These are phyloP conservation scores for Lagorchestes hirsutus DNA, from an alignment of 2,797 vertebrate genomes.

Conservation along the genomic window DNA sequence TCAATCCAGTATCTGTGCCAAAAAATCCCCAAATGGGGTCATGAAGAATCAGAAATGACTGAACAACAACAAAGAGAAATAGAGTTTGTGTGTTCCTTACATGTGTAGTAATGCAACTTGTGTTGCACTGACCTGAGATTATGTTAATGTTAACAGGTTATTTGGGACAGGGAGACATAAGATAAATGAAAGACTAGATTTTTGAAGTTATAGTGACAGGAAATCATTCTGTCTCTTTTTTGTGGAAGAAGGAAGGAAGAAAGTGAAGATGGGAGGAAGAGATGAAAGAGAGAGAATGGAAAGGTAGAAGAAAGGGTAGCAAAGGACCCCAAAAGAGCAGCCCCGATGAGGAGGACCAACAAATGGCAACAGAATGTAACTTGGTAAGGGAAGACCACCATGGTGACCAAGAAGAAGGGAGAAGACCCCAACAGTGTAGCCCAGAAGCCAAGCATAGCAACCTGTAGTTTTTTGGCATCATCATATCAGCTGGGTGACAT, in stretches of 20 bases:
- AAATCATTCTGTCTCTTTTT: conserved; percentile 6
- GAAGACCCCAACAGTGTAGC: neutral
- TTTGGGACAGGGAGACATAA: neutral
- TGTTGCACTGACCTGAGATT: neutral
- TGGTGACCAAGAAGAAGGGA: neutral
- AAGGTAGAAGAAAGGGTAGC: neutral
- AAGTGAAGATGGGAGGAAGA: neutral
- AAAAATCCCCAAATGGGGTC: neutral
- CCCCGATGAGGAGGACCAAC: neutral
- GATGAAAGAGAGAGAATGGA: neutral
- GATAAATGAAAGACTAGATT: neutral
- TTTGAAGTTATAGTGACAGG: neutral
- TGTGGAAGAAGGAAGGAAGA: conserved; percentile 9
- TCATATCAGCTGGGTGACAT: neutral
- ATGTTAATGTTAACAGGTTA: conserved; percentile 23
- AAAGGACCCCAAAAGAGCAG: neutral
- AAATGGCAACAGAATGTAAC: neutral
- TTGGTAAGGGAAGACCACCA: neutral
- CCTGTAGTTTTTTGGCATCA: neutral
- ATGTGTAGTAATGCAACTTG: neutral
- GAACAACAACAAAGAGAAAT: neutral
- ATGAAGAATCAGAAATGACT: neutral
- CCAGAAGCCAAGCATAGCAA: neutral
- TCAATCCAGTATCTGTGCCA: neutral
- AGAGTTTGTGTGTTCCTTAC: neutral